Percentiles rank a stretch among this genome's conserved stretches.
Conservation (phyloP, 2,113 vertebrate genomes). For the Probosciger aterrimus region DNA sequence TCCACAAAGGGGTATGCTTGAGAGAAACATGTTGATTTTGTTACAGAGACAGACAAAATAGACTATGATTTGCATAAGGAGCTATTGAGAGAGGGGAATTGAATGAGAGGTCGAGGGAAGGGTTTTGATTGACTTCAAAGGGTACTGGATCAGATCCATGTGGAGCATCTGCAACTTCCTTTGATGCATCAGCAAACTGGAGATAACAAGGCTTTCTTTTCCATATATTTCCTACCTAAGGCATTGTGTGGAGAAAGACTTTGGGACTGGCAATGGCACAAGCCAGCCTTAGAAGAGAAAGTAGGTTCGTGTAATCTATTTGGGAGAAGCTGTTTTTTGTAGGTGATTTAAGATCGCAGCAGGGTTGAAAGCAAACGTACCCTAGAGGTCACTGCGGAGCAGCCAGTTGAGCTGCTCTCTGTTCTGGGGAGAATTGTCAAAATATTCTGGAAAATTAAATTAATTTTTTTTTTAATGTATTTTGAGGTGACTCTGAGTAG, state of each 20-base stretch:
- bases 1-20: conserved; percentile 14
- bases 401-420: neutral
- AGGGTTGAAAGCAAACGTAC: neutral
- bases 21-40: neutral
- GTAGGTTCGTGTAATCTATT: neutral
- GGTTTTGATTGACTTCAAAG: conserved; percentile 53
- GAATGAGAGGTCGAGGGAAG: neutral
- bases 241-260: neutral
- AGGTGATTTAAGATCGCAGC: neutral
- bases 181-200: conserved; percentile 35
- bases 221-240: neutral
- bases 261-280: neutral
- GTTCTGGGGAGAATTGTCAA: neutral
- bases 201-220: neutral
- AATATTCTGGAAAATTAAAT: neutral
- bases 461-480: neutral
- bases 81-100: neutral
- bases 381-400: conserved; percentile 25
- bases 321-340: neutral
- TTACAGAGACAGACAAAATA: neutral
- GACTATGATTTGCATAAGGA: conserved; percentile 43
- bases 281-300: neutral
- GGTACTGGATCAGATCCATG: conserved; percentile 29
- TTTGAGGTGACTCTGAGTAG: neutral
- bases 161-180: conserved; percentile 41